Conservation (phyloP, 2,888 invertebrate genomes). For the Melipona bicolor region DNA sequence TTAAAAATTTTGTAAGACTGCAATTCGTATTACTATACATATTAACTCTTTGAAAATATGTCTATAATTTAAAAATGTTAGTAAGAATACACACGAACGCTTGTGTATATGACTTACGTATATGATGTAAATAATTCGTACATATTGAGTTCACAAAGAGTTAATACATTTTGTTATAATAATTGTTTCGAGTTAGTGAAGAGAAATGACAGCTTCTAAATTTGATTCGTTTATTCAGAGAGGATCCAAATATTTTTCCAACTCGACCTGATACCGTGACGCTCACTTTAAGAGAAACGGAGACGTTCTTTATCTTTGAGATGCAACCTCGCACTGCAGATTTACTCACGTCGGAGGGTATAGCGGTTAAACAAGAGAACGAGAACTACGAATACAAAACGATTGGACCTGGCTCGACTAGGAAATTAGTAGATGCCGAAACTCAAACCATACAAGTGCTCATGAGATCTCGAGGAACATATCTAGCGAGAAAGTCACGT, state of each 20-base stretch:
- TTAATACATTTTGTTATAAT: neutral
- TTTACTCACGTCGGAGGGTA: constrained; percentile 87
- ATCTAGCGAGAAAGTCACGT: constrained; percentile 86
- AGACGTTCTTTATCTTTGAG: constrained; percentile 88
- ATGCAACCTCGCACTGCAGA: constrained; percentile 88
- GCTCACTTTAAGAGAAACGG: constrained; percentile 88
- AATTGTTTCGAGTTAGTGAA: neutral
- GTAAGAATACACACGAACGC: neutral
- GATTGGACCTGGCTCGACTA: constrained; percentile 88
- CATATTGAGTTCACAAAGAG: neutral
- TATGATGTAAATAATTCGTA: neutral
- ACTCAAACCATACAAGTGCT: constrained; percentile 88
- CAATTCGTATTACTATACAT: neutral
- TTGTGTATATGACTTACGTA: neutral
- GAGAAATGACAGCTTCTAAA: neutral
- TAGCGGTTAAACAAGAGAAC: constrained; percentile 87
- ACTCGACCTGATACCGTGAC: constrained; percentile 86
- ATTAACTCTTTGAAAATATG: constrained; percentile 2
- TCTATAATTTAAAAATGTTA: neutral
- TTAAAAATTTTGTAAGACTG: neutral
- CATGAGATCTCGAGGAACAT: constrained; percentile 88
- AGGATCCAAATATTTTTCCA: constrained; percentile 48
- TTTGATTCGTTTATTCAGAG: constrained; percentile 12
- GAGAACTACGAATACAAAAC: constrained; percentile 89
- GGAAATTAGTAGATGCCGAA: constrained; percentile 88